phyloP scores from a whole-genome alignment of 1,140 invertebrate genomes.

The Plutomurus gul region DNA sequence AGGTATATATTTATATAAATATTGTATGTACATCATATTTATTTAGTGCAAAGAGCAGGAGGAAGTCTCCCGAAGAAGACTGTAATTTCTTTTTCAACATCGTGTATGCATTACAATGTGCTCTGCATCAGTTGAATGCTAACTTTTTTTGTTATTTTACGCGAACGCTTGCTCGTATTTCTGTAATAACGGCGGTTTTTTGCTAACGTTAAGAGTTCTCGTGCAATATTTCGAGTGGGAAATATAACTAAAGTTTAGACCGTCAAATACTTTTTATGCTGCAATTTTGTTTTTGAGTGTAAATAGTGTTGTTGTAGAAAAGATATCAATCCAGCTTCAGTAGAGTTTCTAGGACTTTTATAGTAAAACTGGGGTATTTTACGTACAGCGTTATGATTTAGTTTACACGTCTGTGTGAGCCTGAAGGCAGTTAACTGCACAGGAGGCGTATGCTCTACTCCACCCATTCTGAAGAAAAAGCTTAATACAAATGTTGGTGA shows the following conservation, averaged over 20 bases:
- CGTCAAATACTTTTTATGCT: conserved; percentile 13
- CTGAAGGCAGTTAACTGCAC: conserved; percentile 1
- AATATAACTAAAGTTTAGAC: conserved; percentile 4
- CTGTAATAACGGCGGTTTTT: background rate
- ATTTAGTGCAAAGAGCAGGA: no score
- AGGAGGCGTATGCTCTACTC: background rate
- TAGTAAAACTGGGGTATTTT: conserved; percentile 10
- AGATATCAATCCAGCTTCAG: conserved; percentile 3
- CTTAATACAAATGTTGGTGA: background rate
- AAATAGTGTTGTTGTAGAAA: background rate
- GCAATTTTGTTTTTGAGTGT: conserved; percentile 8
- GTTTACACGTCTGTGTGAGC: conserved; percentile 6
- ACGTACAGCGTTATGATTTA: conserved; percentile 7
- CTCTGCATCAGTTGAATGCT: no score
- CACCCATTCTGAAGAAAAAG: background rate
- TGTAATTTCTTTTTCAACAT: no score
- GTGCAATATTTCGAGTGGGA: background rate
- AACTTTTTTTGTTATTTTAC: no score
- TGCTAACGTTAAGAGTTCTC: background rate
- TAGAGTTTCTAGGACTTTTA: conserved; percentile 11
- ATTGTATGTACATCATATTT: no score
- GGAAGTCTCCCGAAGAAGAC: no score
- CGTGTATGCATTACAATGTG: no score
- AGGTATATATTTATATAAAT: no score
- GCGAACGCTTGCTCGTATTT: no score